Base-by-base conservation (phyloP, 2,113 vertebrate genomes). In the Lasiurus borealis region DNA sequence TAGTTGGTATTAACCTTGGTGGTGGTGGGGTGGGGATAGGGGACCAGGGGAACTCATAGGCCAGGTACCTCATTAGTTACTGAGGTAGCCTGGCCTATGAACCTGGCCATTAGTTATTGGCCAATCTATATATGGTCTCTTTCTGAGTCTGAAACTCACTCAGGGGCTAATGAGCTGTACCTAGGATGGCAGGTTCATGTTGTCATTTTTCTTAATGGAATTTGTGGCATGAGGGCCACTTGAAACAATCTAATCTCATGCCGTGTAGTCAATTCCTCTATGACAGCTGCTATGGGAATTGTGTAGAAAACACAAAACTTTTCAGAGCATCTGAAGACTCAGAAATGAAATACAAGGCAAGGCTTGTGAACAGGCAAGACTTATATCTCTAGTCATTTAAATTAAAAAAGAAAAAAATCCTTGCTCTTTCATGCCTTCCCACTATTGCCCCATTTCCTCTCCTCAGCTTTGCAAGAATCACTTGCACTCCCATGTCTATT, bases 151-250 rank as follows among this genome's bases (percentile, higher is more conserved):
- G 48, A 88, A 68, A 46, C 40, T 75, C n/a, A n/a, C 66, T 69
- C 6, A 19, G 50, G 11, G 46, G 57, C 36, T 84, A 31, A 71
- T 48, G 46, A 59, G 36, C 6, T 44, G 29, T 29, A 6, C 44
- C 8, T 72, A 36, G 44, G 18, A 36, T 71, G 44, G 5, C 29
- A 46, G 48, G 21, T 8, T 34, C 14, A 50, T 44, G 6, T 21
- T 46, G 25, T 31, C 48, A 71, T 34, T 91, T 90, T 85, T 57
- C 62, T 77, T 73, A 13, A 95, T 15, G 31, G 31, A 93, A 93
- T 50, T 57, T 88, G 64, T 82, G 48, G 34, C 59, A 44, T 8
- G 3, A 40, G 14, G 29, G 9, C 27, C 29, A 34, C 8, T 50
- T 77, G 54, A 69, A 72, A 2, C 16, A 54, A 48, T 8, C 44